A percentile compares a stretch with the other conserved stretches of the same genome.
These are phyloP conservation scores for Cantharis nigra DNA, from an alignment of 2,888 invertebrate species.

Conservation along the genomic window DNA sequence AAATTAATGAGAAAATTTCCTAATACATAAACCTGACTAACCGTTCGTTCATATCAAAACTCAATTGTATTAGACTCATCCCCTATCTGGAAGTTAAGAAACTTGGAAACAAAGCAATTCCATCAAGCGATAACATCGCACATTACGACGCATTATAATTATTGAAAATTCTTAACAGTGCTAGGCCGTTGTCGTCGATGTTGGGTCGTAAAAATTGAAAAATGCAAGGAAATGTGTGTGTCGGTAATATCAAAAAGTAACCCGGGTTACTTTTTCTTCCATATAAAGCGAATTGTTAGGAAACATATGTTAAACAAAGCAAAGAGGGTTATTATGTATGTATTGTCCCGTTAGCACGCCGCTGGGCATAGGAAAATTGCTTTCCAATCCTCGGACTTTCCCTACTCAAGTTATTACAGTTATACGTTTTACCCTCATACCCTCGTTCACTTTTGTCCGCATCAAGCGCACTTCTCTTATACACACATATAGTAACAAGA, in stretches of 20 bases:
- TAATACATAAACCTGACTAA: conserved; percentile 34
- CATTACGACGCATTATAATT: conserved; percentile 59
- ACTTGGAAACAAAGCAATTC: conserved; percentile 58
- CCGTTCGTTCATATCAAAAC: conserved; percentile 42
- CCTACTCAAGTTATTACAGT: conserved; percentile 39
- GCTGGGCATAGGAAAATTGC: conserved; percentile 39
- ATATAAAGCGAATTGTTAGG: conserved; percentile 29
- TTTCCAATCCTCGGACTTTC: conserved; percentile 45
- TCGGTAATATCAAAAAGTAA: conserved; percentile 12
- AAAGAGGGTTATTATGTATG: conserved; percentile 32
- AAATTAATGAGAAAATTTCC: conserved; percentile 15
- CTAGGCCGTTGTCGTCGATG: no score
- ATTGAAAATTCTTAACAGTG: background rate
- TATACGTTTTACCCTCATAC: conserved; percentile 36
- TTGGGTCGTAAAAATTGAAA: no score
- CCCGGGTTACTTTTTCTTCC: conserved; percentile 14
- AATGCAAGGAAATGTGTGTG: background rate
- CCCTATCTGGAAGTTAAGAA: conserved; percentile 50
- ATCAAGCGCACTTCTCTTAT: conserved; percentile 19
- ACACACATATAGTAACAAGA: conserved; percentile 14
- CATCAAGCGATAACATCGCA: conserved; percentile 57
- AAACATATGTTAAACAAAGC: conserved; percentile 31
- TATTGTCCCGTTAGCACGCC: conserved; percentile 35
- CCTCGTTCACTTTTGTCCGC: conserved; percentile 29
- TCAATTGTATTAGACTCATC: conserved; percentile 53